phyloP scores from a whole-genome alignment of 1,140 invertebrate genomes.

The Pteromalus puparum region DNA sequence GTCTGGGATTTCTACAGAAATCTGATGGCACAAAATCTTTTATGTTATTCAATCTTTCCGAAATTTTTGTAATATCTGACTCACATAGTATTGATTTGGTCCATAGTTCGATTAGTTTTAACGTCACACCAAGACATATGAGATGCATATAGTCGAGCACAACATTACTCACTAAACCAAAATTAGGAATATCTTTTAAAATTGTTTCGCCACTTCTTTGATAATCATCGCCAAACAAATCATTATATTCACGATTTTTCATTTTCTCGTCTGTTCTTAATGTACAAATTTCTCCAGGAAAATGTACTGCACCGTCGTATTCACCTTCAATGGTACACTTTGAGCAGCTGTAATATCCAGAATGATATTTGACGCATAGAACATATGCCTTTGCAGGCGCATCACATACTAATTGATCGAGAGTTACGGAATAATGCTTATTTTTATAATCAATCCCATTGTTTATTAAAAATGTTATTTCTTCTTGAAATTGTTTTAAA shows the following conservation, averaged over 20 bases:
- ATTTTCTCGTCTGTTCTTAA: conserved; percentile 40
- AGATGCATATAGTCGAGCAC: conserved; percentile 61
- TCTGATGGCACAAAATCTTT: conserved; percentile 48
- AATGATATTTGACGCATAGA: conserved; percentile 63
- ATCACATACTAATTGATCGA: conserved; percentile 62
- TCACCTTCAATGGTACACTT: conserved; percentile 64
- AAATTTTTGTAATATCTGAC: conserved; percentile 39
- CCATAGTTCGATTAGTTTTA: conserved; percentile 58
- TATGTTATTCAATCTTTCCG: neutral
- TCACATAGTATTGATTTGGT: conserved; percentile 45
- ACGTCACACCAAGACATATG: conserved; percentile 61
- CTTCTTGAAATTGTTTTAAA: conserved; percentile 61
- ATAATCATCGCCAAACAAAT: conserved; percentile 18
- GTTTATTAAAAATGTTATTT: conserved; percentile 55
- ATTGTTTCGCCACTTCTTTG: conserved; percentile 44
- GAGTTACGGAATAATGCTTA: conserved; percentile 47
- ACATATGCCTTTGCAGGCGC: conserved; percentile 57
- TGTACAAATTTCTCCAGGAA: conserved; percentile 48
- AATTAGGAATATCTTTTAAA: conserved; percentile 51
- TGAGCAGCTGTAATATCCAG: conserved; percentile 65
- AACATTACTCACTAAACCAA: conserved; percentile 57
- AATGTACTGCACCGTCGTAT: conserved; percentile 54
- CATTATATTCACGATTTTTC: conserved; percentile 37
- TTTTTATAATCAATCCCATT: conserved; percentile 56
- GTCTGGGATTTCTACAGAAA: neutral